Evolutionary conservation across 2,113 vertebrate genomes (phyloP).

Genomic region (Sinocyclocheilus maitianheensis): DNA sequence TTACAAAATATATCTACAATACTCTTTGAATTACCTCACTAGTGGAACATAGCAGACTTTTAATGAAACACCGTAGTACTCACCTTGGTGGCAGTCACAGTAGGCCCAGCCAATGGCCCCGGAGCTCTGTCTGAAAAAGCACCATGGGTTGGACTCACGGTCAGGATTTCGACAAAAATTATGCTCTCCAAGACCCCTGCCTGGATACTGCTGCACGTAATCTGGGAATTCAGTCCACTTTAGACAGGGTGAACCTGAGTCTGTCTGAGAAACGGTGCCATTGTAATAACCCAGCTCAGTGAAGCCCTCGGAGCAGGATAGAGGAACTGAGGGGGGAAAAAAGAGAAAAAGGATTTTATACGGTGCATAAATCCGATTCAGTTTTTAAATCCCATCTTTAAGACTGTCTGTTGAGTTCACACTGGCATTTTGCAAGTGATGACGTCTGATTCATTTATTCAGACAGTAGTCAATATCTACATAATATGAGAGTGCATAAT

Average conservation of each 20-base stretch:
- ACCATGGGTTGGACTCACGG: slow-evolving; percentile 84
- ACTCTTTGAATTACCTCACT: neutral
- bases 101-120: slow-evolving; percentile 87
- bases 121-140: slow-evolving; percentile 86
- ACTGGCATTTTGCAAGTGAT: neutral
- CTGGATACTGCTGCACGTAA: slow-evolving; percentile 89
- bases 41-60: neutral
- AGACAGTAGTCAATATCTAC: neutral
- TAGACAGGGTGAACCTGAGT: slow-evolving; percentile 82
- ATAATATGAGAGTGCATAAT: neutral
- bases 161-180: slow-evolving; percentile 90
- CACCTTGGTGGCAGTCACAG: slow-evolving; percentile 90
- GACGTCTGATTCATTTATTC: neutral
- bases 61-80: slow-evolving; percentile 30
- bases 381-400: neutral
- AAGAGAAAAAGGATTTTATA: neutral
- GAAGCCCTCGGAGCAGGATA: slow-evolving; percentile 78
- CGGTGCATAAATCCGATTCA: neutral
- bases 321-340: slow-evolving; percentile 68
- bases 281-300: slow-evolving; percentile 86
- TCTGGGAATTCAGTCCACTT: slow-evolving; percentile 90
- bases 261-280: slow-evolving; percentile 82
- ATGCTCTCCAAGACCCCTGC: slow-evolving; percentile 86
- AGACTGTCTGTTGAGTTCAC: neutral
- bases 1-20: neutral